Evolutionary conservation across 2,888 invertebrate genomes (phyloP), one percentile per base, ranked within the genome.

Genomic region (Esperia sulphurella): DNA sequence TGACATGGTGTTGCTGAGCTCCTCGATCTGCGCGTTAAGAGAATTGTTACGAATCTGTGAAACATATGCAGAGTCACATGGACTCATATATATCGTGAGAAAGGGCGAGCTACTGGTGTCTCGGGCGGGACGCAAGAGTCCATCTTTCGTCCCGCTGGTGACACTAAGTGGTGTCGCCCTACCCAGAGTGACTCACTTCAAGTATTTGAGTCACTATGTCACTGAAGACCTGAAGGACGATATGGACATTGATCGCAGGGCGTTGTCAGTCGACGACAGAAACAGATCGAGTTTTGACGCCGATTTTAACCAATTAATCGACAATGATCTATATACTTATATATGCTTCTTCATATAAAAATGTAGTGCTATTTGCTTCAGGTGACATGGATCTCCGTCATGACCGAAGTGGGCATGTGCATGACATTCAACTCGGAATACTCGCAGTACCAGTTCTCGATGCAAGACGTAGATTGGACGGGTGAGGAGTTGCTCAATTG

Each of bases 401-500:
- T 90, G 79, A 90, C 90, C 0, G 90, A 90, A 53, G 89, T 90
- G 43, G 90, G 90, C 0, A 73, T 89, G 59, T 90, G 90, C 46
- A 60, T 75, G 49, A 78, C 83, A 0, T 85, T 84, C 63, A 90
- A 90, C 63, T 89, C 90, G 0, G 64, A 72, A 33, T 90, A 84
- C 54, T 79, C 89, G 0, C 67, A 79, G 54, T 84, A 74, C 58
- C 89, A 89, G 58, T 67, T 73, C 55, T 69, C 80, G 46, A 51
- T 74, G 0, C 65, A 69, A 3, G 67, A 71, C 4, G 50, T 62
- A 0, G 57, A 61, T 3, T 79, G 79, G 81, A 53, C 52, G 0
- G 58, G 63, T 0, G 65, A 64, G 14, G 45, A 64, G 1, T 63
- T 89, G 5, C 69, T 91, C 2, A 67, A 74, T n/a, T 91, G 91